Evolutionary conservation across 2,888 invertebrate genomes (phyloP).

Genomic region (Hirudinaria manillensis): DNA sequence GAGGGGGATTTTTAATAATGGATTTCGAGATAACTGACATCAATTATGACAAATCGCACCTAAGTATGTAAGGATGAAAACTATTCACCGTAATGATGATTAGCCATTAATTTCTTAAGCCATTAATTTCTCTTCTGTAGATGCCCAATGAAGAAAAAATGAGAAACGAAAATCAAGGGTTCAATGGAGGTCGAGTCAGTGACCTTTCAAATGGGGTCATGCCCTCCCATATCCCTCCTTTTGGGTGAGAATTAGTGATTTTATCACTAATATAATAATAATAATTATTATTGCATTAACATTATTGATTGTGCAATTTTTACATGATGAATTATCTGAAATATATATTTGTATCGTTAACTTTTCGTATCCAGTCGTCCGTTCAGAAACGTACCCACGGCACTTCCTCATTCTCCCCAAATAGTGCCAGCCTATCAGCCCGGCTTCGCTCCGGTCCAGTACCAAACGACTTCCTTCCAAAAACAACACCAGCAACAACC

Average conservation of each 20-base stretch:
- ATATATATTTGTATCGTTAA: not conserved
- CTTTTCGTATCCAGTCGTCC: not conserved
- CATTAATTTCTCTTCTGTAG: not conserved
- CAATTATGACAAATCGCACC: not conserved
- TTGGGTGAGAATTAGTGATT: conserved; percentile 15
- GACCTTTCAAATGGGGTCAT: conserved; percentile 19
- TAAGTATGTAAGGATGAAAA: not conserved
- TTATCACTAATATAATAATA: not conserved
- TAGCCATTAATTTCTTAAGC: not conserved
- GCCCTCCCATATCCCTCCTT: conserved; percentile 5
- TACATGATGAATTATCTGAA: not conserved
- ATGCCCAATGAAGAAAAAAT: not conserved
- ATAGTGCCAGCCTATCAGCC: conserved; percentile 13
- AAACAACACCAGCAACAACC: conserved; percentile 20
- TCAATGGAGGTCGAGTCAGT: not conserved
- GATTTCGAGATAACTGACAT: not conserved
- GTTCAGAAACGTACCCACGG: conserved; percentile 4
- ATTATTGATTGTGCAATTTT: no score
- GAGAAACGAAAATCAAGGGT: not conserved
- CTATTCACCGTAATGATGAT: no score
- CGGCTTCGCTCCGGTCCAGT: not conserved
- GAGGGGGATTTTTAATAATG: not conserved
- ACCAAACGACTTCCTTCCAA: conserved; percentile 8
- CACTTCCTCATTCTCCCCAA: conserved; percentile 22
- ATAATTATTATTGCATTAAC: not conserved